Evolutionary conservation across 2,797 vertebrate species (phyloP).

Genomic region (Notolabrus celidotus): DNA sequence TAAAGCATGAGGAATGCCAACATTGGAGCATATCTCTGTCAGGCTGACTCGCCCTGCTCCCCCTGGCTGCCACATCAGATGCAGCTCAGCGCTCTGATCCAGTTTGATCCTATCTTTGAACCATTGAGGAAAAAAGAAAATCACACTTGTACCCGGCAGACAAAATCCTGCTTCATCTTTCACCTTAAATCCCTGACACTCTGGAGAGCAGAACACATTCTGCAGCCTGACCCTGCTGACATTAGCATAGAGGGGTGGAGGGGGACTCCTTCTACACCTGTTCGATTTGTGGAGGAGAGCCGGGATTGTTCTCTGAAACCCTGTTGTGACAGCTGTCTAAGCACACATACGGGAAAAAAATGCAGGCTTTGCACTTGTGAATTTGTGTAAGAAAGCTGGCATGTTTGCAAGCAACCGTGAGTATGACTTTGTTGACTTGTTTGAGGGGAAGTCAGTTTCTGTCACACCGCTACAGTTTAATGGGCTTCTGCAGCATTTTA

Average conservation of each 20-base stretch:
- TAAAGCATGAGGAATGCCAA: neutral
- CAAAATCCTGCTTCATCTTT: constrained; percentile 43
- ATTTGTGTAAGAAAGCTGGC: constrained; percentile 7
- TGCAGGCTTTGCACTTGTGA: neutral
- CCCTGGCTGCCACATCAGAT: constrained; percentile 48
- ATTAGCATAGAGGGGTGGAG: neutral
- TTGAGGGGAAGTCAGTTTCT: constrained; percentile 1
- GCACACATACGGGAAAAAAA: constrained; percentile 22
- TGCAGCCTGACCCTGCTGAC: constrained; percentile 43
- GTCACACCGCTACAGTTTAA: constrained; percentile 35
- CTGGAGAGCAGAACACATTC: constrained; percentile 32
- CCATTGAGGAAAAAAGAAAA: constrained; percentile 38
- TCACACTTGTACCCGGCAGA: constrained; percentile 32
- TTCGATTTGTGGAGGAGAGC: constrained; percentile 40
- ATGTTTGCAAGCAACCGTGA: neutral
- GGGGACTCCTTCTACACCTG: constrained; percentile 63
- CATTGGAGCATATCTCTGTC: neutral
- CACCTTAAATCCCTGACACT: constrained; percentile 32
- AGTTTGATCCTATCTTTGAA: constrained; percentile 77
- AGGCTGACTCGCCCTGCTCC: constrained; percentile 6
- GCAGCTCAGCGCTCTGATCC: constrained; percentile 39
- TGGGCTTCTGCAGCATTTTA: constrained; percentile 5
- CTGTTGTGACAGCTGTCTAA: constrained; percentile 78
- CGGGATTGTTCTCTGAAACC: constrained; percentile 44
- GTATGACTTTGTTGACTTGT: neutral